Conservation (phyloP, 2,888 invertebrate species). For the Laothoe populi region DNA sequence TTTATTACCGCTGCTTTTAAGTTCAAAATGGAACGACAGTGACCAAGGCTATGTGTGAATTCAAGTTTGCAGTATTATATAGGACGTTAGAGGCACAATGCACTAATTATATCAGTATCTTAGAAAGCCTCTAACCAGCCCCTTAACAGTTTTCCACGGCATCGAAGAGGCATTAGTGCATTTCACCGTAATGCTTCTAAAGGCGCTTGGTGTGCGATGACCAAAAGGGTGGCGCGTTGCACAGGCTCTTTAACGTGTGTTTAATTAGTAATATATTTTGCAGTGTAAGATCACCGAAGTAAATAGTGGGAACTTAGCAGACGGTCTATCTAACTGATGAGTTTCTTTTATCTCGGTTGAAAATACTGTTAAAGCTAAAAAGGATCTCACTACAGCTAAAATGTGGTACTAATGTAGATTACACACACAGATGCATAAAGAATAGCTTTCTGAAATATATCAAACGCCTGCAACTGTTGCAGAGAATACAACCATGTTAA, state of each 20-base stretch:
- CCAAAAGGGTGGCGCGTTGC: conserved; percentile 57
- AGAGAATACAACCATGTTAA: neutral
- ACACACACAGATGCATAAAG: too few species aligned
- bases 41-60: conserved; percentile 30
- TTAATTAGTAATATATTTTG: conserved; percentile 16
- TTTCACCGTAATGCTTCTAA: conserved; percentile 82
- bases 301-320: neutral
- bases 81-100: conserved; percentile 75
- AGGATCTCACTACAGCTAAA: too few species aligned
- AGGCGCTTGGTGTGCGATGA: conserved; percentile 78
- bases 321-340: neutral
- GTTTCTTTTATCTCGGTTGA: too few species aligned
- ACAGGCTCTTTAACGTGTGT: conserved; percentile 40
- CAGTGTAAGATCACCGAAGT: neutral
- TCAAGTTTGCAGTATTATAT: conserved; percentile 49
- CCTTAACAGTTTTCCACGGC: conserved; percentile 83
- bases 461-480: too few species aligned
- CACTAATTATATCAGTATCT: conserved; percentile 83
- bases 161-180: conserved; percentile 82
- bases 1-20: conserved; percentile 36
- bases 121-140: conserved; percentile 83
- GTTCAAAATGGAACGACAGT: conserved; percentile 41
- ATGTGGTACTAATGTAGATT: too few species aligned
- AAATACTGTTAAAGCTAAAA: too few species aligned
- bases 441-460: too few species aligned